Evolutionary conservation across 2,888 invertebrate species (phyloP), one percentile per base, ranked within the genome.

Genomic region (Invenusta paracnida): DNA sequence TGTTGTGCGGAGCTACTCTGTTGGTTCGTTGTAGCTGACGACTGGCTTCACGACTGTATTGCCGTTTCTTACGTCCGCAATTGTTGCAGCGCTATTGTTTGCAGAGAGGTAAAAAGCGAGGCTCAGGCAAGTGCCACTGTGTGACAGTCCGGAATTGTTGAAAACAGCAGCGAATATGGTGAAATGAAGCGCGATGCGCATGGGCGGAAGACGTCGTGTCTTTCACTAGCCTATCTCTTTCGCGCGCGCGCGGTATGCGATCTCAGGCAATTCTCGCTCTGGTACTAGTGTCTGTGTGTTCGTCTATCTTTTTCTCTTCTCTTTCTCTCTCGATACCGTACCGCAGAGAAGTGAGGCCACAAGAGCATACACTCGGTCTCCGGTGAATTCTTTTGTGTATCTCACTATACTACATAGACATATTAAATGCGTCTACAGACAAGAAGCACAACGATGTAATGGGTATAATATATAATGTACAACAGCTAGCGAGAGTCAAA

Each of bases 111-210:
- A 73, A 73, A 73, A 73, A 73, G 73, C 73, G 73, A 73, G 27
- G 73, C 73, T 23, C 11, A 73, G 27, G 73, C 73, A 73, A 73
- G 73, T 73, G 73, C 73, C 23, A 73, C 73, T 73, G 73, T 73
- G 73, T 73, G 73, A 23, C 73, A 73, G 73, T 73, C 73, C 11
- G 27, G 73, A 73, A 25, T 73, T n/a, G 73, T 73, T 73, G 73
- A 73, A 73, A 23, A 73, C 73, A 73, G 73, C 73, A 73, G 73
- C 73, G 73, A 73, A 73, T 73, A 73, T 73, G 73, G 73, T 73
- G 25, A 73, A 73, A 73, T 73, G 11, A 73, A 23, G 25, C 11
- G 73, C 73, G 73, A 73, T 73, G 73, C 73, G 73, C 73, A 73
- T 73, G 73, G 73, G 73, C 73, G 73, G 73, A 73, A 73, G 73